A percentile compares a stretch with the other conserved stretches of the same genome.
phyloP scores from a whole-genome alignment of 2,888 invertebrate genomes.

The Polydrusus pterygomalis region DNA sequence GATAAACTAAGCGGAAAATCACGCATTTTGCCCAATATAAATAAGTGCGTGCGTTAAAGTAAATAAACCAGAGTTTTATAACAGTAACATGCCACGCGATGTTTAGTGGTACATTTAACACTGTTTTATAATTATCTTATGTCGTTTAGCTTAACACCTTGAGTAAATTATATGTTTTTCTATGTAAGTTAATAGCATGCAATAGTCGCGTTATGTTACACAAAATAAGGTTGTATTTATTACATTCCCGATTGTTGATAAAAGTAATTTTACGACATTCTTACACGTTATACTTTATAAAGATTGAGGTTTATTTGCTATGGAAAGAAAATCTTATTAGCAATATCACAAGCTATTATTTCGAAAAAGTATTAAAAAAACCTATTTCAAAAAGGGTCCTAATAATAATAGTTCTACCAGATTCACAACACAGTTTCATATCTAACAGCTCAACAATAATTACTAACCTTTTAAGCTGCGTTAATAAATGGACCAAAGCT shows the following conservation, averaged over 20 bases:
- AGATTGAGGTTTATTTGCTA: background rate
- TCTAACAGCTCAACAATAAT: too few relatives aligned
- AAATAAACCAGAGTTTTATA: background rate
- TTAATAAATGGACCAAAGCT: too few relatives aligned
- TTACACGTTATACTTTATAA: slow-evolving; percentile 1
- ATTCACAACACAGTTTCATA: too few relatives aligned
- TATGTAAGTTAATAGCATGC: slow-evolving; percentile 17
- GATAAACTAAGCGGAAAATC: background rate
- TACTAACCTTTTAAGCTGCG: too few relatives aligned
- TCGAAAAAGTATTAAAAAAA: too few relatives aligned
- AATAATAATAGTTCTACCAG: too few relatives aligned
- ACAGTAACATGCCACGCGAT: slow-evolving; percentile 9
- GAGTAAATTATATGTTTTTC: slow-evolving; percentile 9
- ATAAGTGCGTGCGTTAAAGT: slow-evolving; percentile 9
- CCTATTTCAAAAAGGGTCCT: too few relatives aligned
- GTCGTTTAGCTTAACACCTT: slow-evolving; percentile 17
- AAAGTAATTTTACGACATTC: slow-evolving; percentile 14
- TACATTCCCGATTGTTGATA: slow-evolving; percentile 21
- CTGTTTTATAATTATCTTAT: slow-evolving; percentile 14
- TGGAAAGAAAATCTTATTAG: background rate
- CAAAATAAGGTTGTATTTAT: slow-evolving; percentile 22
- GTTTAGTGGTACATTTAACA: slow-evolving; percentile 3
- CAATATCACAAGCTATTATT: background rate
- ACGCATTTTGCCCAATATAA: background rate
- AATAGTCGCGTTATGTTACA: slow-evolving; percentile 13